Percentiles rank a stretch among this genome's conserved stretches.
These are phyloP conservation scores for Nyctibius grandis DNA, from an alignment of 2,797 vertebrate genomes.

Conservation along the genomic window DNA sequence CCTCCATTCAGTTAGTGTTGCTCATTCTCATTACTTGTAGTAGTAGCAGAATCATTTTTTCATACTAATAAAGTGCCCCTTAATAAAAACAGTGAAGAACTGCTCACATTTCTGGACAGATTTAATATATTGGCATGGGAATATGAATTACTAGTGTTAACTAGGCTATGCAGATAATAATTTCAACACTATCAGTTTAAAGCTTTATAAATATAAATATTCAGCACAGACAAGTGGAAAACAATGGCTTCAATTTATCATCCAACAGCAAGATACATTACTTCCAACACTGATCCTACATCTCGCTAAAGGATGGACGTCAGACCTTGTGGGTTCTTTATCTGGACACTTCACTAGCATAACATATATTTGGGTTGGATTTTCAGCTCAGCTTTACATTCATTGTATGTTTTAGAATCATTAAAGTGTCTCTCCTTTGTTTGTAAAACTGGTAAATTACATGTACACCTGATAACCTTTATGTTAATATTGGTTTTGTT, in stretches of 20 bases:
- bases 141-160: background rate
- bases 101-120: background rate
- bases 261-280: background rate
- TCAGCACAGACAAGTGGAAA: background rate
- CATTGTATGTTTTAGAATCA: background rate
- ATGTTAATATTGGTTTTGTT: background rate
- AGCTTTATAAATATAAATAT: background rate
- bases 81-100: background rate
- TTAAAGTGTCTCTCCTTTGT: background rate
- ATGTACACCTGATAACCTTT: background rate
- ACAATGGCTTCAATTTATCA: background rate
- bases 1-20: background rate
- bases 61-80: background rate
- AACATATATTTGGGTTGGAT: background rate
- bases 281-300: background rate
- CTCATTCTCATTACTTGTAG: background rate
- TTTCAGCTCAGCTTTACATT: background rate
- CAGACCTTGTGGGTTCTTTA: background rate
- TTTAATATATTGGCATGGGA: background rate
- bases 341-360: background rate
- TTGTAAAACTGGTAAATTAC: background rate
- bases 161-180: background rate
- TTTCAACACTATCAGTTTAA: background rate
- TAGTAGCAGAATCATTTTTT: background rate
- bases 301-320: background rate